phyloP scores from a whole-genome alignment of 2,888 invertebrate species.

The Camptogramma bilineatum region DNA sequence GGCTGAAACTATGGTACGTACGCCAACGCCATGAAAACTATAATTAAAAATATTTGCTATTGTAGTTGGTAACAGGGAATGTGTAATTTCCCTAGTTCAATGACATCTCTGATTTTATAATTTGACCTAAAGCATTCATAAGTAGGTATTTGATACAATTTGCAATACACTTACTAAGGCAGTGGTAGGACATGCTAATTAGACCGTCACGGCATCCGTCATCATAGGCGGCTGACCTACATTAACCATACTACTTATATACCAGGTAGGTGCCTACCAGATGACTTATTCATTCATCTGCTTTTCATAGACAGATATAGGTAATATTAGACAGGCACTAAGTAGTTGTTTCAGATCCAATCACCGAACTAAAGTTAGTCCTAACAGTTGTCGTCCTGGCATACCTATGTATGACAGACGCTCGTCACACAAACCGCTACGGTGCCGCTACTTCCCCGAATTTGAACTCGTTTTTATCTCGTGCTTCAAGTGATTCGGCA shows the following conservation, averaged over 20 bases:
- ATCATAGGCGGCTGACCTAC: slow-evolving; percentile 58
- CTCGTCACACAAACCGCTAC: slow-evolving; percentile 57
- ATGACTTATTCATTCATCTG: slow-evolving; percentile 3
- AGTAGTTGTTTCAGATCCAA: no score
- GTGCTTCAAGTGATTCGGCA: slow-evolving; percentile 48
- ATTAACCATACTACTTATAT: slow-evolving; percentile 11
- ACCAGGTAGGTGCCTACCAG: background rate
- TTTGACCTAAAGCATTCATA: background rate
- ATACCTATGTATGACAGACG: slow-evolving; percentile 13
- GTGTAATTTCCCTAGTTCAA: background rate
- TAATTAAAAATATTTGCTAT: no score
- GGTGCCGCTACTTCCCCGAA: slow-evolving; percentile 66
- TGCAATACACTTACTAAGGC: background rate
- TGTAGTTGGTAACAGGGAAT: no score
- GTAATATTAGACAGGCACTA: background rate
- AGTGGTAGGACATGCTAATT: slow-evolving; percentile 55
- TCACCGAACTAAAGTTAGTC: background rate
- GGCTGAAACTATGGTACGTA: no score
- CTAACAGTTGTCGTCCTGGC: slow-evolving; percentile 27
- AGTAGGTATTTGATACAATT: slow-evolving; percentile 10
- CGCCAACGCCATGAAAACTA: no score
- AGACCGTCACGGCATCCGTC: slow-evolving; percentile 55
- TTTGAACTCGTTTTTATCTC: slow-evolving; percentile 60
- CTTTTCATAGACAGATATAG: background rate
- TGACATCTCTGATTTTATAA: background rate